A percentile compares a stretch with the other conserved stretches of the same genome.
Conservation (phyloP, 1,140 invertebrate species). For the Gonioctena quinquepunctata region DNA sequence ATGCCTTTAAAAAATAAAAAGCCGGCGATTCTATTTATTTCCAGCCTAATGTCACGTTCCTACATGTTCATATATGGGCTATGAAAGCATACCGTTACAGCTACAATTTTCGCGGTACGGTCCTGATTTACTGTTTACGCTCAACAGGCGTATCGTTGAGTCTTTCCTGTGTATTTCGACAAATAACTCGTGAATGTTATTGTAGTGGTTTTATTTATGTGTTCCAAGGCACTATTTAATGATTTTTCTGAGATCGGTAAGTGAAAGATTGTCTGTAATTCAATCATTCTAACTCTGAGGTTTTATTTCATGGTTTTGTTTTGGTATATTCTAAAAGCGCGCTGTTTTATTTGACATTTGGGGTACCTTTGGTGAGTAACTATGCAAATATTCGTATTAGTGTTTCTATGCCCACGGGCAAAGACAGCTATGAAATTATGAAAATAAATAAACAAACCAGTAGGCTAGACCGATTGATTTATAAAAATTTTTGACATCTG, state of each 20-base stretch:
- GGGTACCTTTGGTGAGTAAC: not conserved
- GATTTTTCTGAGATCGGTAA: conserved; percentile 49
- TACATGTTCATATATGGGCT: conserved; percentile 7
- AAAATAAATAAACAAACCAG: too few relatives aligned
- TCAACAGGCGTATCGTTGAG: conserved; percentile 50
- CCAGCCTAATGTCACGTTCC: conserved; percentile 7
- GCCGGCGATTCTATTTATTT: not conserved
- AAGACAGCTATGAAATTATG: not conserved
- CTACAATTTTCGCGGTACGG: conserved; percentile 38
- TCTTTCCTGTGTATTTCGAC: conserved; percentile 46
- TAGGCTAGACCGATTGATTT: not conserved
- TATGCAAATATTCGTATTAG: not conserved
- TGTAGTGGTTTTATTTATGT: conserved; percentile 43
- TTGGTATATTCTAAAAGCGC: conserved; percentile 57
- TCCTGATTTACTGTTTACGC: conserved; percentile 52
- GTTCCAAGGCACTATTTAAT: conserved; percentile 47
- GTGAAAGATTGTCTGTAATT: conserved; percentile 13
- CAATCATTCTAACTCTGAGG: not conserved
- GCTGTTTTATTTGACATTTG: not conserved
- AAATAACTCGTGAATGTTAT: conserved; percentile 40
- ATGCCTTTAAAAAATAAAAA: conserved; percentile 1
- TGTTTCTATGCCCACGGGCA: not conserved
- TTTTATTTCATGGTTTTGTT: not conserved
- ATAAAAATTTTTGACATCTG: not conserved
- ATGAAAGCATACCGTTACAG: conserved; percentile 14